These are phyloP conservation scores for Glyptemys insculpta DNA, from an alignment of 2,797 vertebrate species.

Conservation along the genomic window DNA sequence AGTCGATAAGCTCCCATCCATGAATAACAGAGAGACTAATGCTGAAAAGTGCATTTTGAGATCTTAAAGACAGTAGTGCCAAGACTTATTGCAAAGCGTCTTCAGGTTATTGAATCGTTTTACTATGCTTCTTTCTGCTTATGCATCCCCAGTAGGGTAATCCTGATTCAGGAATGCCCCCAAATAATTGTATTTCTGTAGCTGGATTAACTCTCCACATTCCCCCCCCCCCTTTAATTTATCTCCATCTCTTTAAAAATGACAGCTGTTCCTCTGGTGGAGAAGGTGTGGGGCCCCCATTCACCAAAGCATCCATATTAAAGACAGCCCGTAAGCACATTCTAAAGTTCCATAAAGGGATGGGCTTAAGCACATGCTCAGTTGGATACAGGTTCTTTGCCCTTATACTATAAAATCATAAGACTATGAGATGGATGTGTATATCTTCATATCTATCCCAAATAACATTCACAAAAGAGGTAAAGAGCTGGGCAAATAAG, in stretches of 20 bases:
- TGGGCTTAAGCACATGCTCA: neutral
- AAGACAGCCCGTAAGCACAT: neutral
- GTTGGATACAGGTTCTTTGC: neutral
- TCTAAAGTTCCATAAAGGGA: neutral
- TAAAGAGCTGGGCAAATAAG: neutral
- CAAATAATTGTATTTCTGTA: neutral
- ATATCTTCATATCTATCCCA: neutral
- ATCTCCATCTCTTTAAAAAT: neutral
- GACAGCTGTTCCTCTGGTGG: neutral
- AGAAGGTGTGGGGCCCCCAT: neutral
- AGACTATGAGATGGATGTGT: neutral
- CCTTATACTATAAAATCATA: neutral
- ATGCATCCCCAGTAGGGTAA: neutral
- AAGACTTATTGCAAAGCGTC: neutral
- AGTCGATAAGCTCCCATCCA: neutral
- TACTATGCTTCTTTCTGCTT: neutral
- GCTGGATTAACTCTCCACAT: slow-evolving; percentile 24
- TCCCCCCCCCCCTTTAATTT: neutral
- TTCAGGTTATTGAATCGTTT: neutral
- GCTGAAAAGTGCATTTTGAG: slow-evolving; percentile 11
- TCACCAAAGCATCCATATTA: neutral
- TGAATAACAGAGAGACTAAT: neutral
- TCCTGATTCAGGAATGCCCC: slow-evolving; percentile 9
- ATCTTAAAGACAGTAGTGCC: slow-evolving; percentile 5
- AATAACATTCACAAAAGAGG: neutral